These are phyloP conservation scores for Nycteola revayana DNA, from an alignment of 2,888 invertebrate species.

Conservation along the genomic window DNA sequence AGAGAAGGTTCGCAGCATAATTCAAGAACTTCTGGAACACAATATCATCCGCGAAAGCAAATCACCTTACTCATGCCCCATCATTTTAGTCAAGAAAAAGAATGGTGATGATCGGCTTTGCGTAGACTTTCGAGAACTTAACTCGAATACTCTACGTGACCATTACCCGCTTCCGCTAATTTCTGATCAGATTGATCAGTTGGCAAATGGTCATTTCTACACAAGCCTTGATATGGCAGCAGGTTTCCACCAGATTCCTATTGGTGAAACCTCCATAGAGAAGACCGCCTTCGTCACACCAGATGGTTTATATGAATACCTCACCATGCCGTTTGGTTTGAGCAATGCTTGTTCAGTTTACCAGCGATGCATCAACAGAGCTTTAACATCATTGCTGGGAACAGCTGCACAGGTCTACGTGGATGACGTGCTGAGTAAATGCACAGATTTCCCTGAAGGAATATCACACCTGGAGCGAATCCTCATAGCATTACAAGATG, in stretches of 20 bases:
- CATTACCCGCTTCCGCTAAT: conserved; percentile 15
- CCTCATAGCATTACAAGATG: conserved; percentile 20
- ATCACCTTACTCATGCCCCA: conserved; percentile 37
- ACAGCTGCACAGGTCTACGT: conserved; percentile 30
- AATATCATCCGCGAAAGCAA: conserved; percentile 34
- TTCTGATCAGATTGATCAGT: conserved; percentile 9
- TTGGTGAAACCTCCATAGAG: conserved; percentile 25
- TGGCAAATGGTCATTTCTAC: conserved; percentile 7
- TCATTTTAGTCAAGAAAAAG: conserved; percentile 30
- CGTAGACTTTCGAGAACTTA: conserved; percentile 18
- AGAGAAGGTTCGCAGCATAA: conserved; percentile 28
- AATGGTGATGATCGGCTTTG: conserved; percentile 24
- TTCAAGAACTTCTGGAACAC: conserved; percentile 28
- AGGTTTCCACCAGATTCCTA: conserved; percentile 18
- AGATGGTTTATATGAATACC: conserved; percentile 35
- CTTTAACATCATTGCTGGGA: conserved; percentile 7
- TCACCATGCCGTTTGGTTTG: conserved; percentile 36
- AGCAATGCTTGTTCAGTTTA: conserved; percentile 29
- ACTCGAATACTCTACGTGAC: conserved; percentile 14
- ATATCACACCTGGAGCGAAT: conserved; percentile 22
- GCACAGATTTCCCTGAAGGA: conserved; percentile 15
- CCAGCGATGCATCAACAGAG: conserved; percentile 8
- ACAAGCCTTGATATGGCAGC: conserved; percentile 3
- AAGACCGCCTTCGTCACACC: conserved; percentile 36
- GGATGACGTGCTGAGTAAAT: conserved; percentile 33